phyloP scores from a whole-genome alignment of 92 coral and sea anemone genomes.

The Porites lobata region DNA sequence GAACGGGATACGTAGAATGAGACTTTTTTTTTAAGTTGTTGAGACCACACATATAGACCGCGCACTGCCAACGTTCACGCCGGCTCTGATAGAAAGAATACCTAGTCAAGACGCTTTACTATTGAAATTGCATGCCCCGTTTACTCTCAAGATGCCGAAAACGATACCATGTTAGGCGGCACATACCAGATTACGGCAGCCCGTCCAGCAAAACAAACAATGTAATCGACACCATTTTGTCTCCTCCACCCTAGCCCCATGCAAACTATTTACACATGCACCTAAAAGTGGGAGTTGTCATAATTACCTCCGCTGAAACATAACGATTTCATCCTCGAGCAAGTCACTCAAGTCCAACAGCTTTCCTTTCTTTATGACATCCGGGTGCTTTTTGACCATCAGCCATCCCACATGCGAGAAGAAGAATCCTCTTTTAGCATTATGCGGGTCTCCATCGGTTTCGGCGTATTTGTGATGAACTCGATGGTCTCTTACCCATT shows the following conservation, averaged over 20 bases:
- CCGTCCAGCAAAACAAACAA: too few species aligned
- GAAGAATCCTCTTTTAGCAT: slow-evolving; percentile 82
- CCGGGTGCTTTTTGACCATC: slow-evolving; percentile 74
- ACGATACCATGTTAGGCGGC: background rate
- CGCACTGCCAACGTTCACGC: too few species aligned
- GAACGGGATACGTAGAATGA: too few species aligned
- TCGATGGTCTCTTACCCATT: slow-evolving; percentile 85
- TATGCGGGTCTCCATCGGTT: slow-evolving; percentile 84
- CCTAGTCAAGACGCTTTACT: too few species aligned
- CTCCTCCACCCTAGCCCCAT: background rate
- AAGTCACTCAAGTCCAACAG: slow-evolving; percentile 72
- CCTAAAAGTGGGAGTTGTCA: background rate
- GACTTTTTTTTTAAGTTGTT: too few species aligned
- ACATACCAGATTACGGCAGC: too few species aligned
- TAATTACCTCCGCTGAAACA: slow-evolving; percentile 77
- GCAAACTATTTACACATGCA: background rate
- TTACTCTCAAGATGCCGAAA: background rate
- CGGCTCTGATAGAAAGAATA: too few species aligned
- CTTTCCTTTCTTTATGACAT: slow-evolving; percentile 60
- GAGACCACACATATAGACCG: too few species aligned
- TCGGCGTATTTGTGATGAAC: slow-evolving; percentile 80
- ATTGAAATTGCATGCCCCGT: too few species aligned
- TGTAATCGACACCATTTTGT: background rate
- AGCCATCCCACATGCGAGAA: slow-evolving; percentile 82
- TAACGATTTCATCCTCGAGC: slow-evolving; percentile 74